Evolutionary conservation across 2,888 invertebrate genomes (phyloP), one percentile per base, ranked within the genome.

Genomic region (Didymodactylos carnosus): DNA sequence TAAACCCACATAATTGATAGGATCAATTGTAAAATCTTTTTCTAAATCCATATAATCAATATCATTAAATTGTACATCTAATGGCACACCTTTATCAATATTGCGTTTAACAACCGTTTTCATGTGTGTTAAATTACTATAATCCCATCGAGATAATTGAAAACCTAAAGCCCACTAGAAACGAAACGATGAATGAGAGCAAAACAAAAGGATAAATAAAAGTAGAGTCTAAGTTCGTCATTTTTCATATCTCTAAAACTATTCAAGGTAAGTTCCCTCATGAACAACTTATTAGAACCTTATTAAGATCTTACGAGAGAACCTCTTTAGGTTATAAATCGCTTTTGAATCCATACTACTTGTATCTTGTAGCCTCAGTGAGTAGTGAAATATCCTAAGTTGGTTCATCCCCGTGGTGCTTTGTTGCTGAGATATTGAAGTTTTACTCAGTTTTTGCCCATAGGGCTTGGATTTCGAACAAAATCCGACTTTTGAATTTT

Each of bases 101-200:
- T 80, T 82, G 35, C 81, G 77, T 10, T 81, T 77, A 6, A 82
- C 80, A 14, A 81, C 81, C 23, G 75, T 78, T 74, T 77, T 77
- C 46, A 82, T 76, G 62, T 81, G 78, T 19, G 75, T 76, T 8
- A 80, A 76, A 70, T 76, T 78, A 69, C 79, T 78, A 78, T 81
- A 83, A 72, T 82, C 83, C 78, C 80, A 89, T 86, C 88, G 87
- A 86, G 90, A 90, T 43, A 92, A 84, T 83, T 93, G 92, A 82
- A 91, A 92, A 3, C 92, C 93, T 0, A 93, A 86, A 0, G 89
- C 86, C 92, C 92, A 93, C 80, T 90, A 80, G 27, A 80, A 80
- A 10, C 79, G 79, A 51, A 51, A 40, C 46, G 51, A 71, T 40
- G n/a, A n/a, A n/a, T n/a, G n/a, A n/a, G n/a, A n/a, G n/a, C n/a